These are phyloP conservation scores for Alethe castanea DNA, from an alignment of 2,113 vertebrate genomes.

Conservation along the genomic window DNA sequence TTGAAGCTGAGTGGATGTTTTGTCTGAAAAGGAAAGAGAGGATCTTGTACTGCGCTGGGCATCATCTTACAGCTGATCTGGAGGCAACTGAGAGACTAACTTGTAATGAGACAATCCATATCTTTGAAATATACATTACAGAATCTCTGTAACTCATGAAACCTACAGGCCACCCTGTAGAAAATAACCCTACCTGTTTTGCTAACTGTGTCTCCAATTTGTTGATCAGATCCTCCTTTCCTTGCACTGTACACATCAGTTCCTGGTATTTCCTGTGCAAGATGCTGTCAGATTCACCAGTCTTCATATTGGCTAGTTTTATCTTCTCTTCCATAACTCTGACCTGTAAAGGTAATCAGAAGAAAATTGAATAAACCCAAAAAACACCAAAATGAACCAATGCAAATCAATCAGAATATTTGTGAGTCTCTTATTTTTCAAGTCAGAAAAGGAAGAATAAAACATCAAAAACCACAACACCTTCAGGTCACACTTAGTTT, in stretches of 20 bases:
- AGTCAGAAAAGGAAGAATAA: background rate
- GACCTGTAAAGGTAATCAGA: conserved; percentile 69
- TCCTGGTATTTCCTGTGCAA: conserved; percentile 81
- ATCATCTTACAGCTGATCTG: background rate
- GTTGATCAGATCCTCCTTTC: conserved; percentile 80
- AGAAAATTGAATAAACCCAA: background rate
- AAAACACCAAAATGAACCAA: background rate
- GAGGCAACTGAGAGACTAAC: background rate
- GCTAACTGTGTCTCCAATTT: conserved; percentile 81
- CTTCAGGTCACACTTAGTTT: background rate
- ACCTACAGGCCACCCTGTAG: background rate
- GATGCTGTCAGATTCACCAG: conserved; percentile 76
- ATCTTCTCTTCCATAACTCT: conserved; percentile 85
- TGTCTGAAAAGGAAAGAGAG: background rate
- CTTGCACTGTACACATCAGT: conserved; percentile 74
- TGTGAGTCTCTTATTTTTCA: background rate
- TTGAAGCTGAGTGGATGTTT: background rate
- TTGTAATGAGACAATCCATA: background rate
- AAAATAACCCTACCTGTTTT: conserved; percentile 77
- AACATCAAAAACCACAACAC: background rate
- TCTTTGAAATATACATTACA: background rate
- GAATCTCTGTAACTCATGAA: background rate
- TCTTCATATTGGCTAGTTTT: conserved; percentile 78
- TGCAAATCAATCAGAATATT: background rate
- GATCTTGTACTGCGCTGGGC: background rate